phyloP scores from a whole-genome alignment of 2,888 invertebrate species.

The Myopa testacea region DNA sequence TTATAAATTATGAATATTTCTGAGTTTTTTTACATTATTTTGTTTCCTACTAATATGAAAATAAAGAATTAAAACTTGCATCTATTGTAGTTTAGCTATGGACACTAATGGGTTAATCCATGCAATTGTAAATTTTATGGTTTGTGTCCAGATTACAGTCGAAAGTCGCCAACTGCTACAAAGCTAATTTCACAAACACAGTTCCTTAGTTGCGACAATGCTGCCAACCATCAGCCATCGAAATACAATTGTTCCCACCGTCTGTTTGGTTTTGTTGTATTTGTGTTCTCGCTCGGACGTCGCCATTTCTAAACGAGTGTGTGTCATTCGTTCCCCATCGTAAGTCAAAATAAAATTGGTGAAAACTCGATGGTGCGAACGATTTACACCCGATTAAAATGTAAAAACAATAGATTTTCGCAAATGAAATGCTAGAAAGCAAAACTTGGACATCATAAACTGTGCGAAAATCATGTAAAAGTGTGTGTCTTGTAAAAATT shows the following conservation, averaged over 20 bases:
- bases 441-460: neutral
- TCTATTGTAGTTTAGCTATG: too few species aligned
- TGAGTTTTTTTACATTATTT: too few species aligned
- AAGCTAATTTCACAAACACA: too few species aligned
- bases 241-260: neutral
- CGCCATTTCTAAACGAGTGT: slow-evolving; percentile 40
- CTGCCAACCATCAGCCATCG: too few species aligned
- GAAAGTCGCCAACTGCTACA: too few species aligned
- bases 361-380: slow-evolving; percentile 30
- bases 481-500: slow-evolving; percentile 23
- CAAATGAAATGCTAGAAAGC: slow-evolving; percentile 14
- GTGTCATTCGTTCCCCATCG: slow-evolving; percentile 34
- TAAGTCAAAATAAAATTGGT: slow-evolving; percentile 40
- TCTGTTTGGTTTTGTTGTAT: slow-evolving; percentile 34
- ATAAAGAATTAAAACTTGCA: too few species aligned
- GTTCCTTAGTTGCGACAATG: too few species aligned
- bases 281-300: slow-evolving; percentile 38
- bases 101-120: too few species aligned
- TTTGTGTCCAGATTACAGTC: too few species aligned
- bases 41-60: too few species aligned
- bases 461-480: slow-evolving; percentile 17
- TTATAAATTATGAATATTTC: too few species aligned
- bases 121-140: too few species aligned
- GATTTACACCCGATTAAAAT: slow-evolving; percentile 28
- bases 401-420: slow-evolving; percentile 22